phyloP scores from a whole-genome alignment of 1,140 invertebrate species.

The Holotrichia oblita region DNA sequence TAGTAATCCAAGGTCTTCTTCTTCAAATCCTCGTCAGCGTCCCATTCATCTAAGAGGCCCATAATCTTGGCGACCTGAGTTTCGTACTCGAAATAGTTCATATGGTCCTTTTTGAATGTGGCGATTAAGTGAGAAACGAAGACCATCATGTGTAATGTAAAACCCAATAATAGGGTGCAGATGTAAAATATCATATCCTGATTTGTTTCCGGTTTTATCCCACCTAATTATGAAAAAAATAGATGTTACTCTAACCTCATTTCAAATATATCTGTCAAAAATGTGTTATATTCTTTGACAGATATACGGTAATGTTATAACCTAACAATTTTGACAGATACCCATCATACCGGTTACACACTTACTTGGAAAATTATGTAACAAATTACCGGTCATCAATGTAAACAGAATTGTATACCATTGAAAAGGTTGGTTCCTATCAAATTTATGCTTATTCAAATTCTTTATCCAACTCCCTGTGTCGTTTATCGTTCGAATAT shows the following conservation, averaged over 20 bases:
- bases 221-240: background rate
- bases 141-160: background rate
- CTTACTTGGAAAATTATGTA: slow-evolving; percentile 33
- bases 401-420: background rate
- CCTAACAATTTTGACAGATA: background rate
- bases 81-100: slow-evolving; percentile 26
- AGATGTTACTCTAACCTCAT: background rate
- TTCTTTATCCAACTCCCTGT: background rate
- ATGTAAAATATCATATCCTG: slow-evolving; percentile 10
- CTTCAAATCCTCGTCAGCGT: slow-evolving; percentile 24
- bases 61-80: background rate
- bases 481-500: background rate
- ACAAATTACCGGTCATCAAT: background rate
- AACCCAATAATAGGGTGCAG: slow-evolving; percentile 22
- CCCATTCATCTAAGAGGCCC: slow-evolving; percentile 10
- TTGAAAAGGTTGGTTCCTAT: background rate
- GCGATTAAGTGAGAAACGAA: slow-evolving; percentile 22
- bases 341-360: no score
- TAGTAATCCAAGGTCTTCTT: slow-evolving; percentile 37
- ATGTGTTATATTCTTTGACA: no score
- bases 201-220: background rate
- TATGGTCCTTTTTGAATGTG: slow-evolving; percentile 5
- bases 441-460: slow-evolving; percentile 7
- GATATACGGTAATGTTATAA: no score
- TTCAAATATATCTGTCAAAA: background rate